A percentile compares a stretch with the other conserved stretches of the same genome.
These are phyloP conservation scores for Falco concolor DNA, from an alignment of 2,797 vertebrate genomes.

Conservation along the genomic window DNA sequence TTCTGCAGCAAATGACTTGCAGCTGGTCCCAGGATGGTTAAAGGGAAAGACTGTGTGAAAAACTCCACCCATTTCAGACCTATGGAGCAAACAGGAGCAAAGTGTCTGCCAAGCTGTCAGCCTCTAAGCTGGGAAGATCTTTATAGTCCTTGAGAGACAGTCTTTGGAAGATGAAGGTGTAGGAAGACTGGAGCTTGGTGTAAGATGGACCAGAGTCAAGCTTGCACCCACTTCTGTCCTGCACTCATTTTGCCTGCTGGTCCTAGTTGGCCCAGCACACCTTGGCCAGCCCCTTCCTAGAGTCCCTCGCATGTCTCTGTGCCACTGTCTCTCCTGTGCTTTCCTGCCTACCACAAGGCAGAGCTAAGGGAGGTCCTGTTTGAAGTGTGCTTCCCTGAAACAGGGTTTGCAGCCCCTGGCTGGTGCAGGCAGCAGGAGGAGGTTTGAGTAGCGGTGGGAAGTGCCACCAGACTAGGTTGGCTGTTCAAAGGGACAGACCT, in stretches of 20 bases:
- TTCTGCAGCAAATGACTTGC: not conserved
- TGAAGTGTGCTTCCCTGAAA: not conserved
- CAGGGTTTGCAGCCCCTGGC: not conserved
- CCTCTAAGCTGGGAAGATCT: not conserved
- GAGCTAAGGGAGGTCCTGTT: not conserved
- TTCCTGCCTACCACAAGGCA: not conserved
- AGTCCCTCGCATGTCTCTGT: rapidly evolving
- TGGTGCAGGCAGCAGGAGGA: rapidly evolving
- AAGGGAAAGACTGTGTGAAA: not conserved
- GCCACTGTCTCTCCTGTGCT: not conserved
- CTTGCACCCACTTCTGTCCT: not conserved
- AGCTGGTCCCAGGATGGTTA: not conserved
- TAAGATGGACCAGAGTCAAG: not conserved
- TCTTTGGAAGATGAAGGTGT: not conserved
- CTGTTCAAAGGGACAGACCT: not conserved
- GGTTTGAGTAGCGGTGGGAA: not conserved
- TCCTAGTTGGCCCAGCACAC: not conserved
- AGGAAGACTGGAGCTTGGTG: not conserved
- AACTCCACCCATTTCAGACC: not conserved
- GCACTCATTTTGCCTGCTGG: not conserved
- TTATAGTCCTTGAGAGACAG: not conserved
- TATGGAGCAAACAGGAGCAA: not conserved
- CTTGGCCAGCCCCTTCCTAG: not conserved
- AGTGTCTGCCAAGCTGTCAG: not conserved
- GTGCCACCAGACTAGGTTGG: not conserved